These are phyloP conservation scores for Amphilophus citrinellus DNA, from an alignment of 2,113 vertebrate genomes.

Conservation along the genomic window DNA sequence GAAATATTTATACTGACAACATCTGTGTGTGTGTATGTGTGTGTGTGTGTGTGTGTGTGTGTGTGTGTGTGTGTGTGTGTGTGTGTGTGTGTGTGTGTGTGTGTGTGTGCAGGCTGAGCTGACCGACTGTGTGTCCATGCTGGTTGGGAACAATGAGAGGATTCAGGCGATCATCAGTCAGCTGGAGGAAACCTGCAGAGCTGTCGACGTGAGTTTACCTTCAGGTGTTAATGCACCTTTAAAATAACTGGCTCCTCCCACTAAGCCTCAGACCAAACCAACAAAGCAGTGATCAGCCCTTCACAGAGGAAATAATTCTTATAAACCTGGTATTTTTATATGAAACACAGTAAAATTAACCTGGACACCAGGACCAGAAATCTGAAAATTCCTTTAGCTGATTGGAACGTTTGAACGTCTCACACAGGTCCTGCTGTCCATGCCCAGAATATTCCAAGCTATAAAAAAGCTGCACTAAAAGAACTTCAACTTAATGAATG, in stretches of 20 bases:
- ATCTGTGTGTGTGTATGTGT: slow-evolving; percentile 7
- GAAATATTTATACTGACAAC: not conserved
- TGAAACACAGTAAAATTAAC: too few relatives aligned
- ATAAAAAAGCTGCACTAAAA: too few relatives aligned
- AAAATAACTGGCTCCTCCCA: not conserved
- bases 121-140: slow-evolving; percentile 89
- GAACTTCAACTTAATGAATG: too few relatives aligned
- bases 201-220: slow-evolving; percentile 83
- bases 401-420: too few relatives aligned
- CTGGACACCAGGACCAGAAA: too few relatives aligned
- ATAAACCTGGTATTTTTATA: too few relatives aligned
- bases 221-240: not conserved
- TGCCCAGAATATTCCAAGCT: too few relatives aligned
- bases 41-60: slow-evolving; percentile 34
- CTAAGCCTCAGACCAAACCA: too few relatives aligned
- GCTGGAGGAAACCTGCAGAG: slow-evolving; percentile 92
- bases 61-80: slow-evolving; percentile 29
- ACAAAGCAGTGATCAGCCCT: too few relatives aligned
- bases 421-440: too few relatives aligned
- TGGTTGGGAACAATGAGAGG: slow-evolving; percentile 94
- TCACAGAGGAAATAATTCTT: too few relatives aligned
- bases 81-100: slow-evolving; percentile 45
- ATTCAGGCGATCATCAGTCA: slow-evolving; percentile 90
- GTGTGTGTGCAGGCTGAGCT: slow-evolving; percentile 84
- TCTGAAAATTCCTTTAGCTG: too few relatives aligned